Conservation (phyloP, 1,140 invertebrate genomes). For the Reticulitermes speratus region DNA sequence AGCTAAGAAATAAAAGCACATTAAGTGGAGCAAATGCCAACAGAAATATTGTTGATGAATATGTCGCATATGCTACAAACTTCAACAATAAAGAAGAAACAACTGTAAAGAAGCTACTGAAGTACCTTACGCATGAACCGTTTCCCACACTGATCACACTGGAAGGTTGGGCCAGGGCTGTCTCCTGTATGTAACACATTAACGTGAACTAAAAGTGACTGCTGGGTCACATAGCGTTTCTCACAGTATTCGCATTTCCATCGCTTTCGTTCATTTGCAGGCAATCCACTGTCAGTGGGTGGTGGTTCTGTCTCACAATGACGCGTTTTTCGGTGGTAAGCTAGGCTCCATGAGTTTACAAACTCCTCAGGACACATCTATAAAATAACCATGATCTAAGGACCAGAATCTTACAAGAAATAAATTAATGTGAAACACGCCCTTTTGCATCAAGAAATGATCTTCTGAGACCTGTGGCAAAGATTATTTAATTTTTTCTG, state of each 20-base stretch:
- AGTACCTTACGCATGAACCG: slow-evolving; percentile 15
- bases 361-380: slow-evolving; percentile 32
- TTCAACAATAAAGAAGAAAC: too few relatives aligned
- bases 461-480: too few relatives aligned
- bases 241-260: slow-evolving; percentile 22
- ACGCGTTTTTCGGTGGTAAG: slow-evolving; percentile 28
- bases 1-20: too few relatives aligned
- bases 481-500: too few relatives aligned
- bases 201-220: not conserved
- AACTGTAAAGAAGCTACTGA: too few relatives aligned
- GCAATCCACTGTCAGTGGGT: not conserved
- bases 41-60: too few relatives aligned
- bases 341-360: slow-evolving; percentile 26
- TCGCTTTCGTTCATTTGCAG: not conserved
- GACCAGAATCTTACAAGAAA: too few relatives aligned
- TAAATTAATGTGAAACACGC: too few relatives aligned
- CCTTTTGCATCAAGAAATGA: too few relatives aligned
- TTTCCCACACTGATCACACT: slow-evolving; percentile 28
- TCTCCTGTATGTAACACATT: not conserved
- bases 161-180: not conserved
- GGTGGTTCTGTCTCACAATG: not conserved
- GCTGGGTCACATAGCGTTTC: not conserved
- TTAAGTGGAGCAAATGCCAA: too few relatives aligned
- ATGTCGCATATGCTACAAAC: too few relatives aligned
- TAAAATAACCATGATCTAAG: not conserved